Base-by-base conservation (phyloP, 2,797 vertebrate genomes). In the Pseudochromis fuscus region DNA sequence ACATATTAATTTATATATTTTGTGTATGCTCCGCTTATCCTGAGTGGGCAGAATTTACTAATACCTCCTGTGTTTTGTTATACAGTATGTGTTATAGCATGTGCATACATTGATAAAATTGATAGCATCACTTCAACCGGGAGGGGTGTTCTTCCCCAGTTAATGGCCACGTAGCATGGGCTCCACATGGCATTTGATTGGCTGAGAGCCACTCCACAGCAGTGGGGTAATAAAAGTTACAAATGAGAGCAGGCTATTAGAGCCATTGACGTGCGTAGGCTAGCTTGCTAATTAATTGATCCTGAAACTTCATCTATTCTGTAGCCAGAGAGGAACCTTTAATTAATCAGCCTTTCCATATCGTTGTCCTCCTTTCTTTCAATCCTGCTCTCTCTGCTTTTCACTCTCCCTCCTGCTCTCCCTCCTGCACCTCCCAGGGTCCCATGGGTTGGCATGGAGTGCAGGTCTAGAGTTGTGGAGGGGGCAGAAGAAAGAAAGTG, bases 251-350 rank as follows among this genome's bases (percentile, higher is more conserved):
- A 88, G 79, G 90, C 90, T 90, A 93, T 92, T 93, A 93, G 90
- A 92, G 87, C 75, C 90, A 92, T 85, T 90, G 92, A 92, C 65
- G 85, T 91, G 91, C 81, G 81, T 87, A 89, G 89, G 91, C 88
- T 88, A 87, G 88, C 89, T 69, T 49, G 85, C 91, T 93, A 92
- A 94, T 93, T 92, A 93, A 94, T 93, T 92, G 92, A 94, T 94
- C 90, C 86, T 86, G 90, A 93, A 93, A 93, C 91, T 89, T 93
- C 89, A 93, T 93, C 92, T 92, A 89, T 93, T 92, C 87, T 89
- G 87, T 83, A 90, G 87, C 81, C 82, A 89, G 85, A 89, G 83
- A 90, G 86, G 78, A 90, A 90, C 85, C 88, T 86, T 91, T 90
- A 88, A 91, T 94, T 91, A 91, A 93, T 92, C 91, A 92, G 84